Percentiles rank a stretch among this genome's conserved stretches.
phyloP scores from a whole-genome alignment of 2,888 invertebrate species.

The Lasius fuliginosus region DNA sequence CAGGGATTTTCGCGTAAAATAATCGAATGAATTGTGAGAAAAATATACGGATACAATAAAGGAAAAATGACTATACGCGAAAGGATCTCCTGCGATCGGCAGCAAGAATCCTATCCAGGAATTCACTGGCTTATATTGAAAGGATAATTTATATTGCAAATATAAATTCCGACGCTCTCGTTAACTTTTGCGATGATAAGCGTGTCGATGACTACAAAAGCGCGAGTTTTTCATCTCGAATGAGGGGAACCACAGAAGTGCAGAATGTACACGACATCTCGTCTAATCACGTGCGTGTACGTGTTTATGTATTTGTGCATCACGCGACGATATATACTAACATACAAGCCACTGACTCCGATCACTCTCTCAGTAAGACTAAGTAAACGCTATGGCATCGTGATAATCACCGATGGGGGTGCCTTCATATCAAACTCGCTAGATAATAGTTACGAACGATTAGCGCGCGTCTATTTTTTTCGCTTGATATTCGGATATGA shows the following conservation, averaged over 20 bases:
- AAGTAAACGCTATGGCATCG: slow-evolving; percentile 54
- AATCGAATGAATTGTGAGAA: neutral
- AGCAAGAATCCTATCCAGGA: neutral
- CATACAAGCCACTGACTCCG: slow-evolving; percentile 51
- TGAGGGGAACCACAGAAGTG: slow-evolving; percentile 22
- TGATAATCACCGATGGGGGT: slow-evolving; percentile 33
- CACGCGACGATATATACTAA: slow-evolving; percentile 33
- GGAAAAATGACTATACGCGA: neutral
- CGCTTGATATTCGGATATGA: slow-evolving; percentile 74
- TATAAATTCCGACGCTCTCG: neutral
- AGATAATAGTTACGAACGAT: slow-evolving; percentile 54
- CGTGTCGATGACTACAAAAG: slow-evolving; percentile 26
- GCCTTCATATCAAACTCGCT: slow-evolving; percentile 51
- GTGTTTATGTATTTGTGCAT: slow-evolving; percentile 3
- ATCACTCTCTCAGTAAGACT: slow-evolving; percentile 40
- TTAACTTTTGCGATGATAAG: neutral
- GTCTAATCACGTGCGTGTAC: slow-evolving; percentile 10
- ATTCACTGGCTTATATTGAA: slow-evolving; percentile 19
- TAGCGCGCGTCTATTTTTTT: slow-evolving; percentile 65
- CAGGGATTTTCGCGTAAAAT: neutral
- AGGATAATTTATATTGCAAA: neutral
- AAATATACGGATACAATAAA: slow-evolving; percentile 27
- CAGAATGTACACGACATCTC: slow-evolving; percentile 20
- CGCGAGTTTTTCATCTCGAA: slow-evolving; percentile 1
- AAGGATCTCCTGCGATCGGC: neutral